phyloP scores from a whole-genome alignment of 2,797 vertebrate species.

The Morelia viridis region DNA sequence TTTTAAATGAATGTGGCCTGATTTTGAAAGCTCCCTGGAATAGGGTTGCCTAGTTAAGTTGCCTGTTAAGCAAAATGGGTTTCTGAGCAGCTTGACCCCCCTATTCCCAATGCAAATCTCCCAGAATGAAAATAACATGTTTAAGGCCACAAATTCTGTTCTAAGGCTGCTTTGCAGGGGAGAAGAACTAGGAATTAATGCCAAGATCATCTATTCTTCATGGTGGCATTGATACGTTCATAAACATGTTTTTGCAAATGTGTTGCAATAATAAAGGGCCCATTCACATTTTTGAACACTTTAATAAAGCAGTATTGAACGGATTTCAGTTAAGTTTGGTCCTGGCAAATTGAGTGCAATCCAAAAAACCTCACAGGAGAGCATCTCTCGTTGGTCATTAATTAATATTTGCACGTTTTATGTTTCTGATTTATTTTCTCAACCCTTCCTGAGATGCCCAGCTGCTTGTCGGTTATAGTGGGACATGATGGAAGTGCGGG shows the following conservation, averaged over 20 bases:
- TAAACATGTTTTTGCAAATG: neutral
- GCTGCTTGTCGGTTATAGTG: neutral
- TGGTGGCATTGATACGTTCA: neutral
- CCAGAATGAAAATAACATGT: neutral
- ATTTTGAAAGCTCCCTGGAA: neutral
- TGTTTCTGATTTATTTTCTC: neutral
- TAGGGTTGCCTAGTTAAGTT: neutral
- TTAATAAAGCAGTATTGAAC: neutral
- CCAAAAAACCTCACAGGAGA: neutral
- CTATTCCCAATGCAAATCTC: neutral
- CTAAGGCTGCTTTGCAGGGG: neutral
- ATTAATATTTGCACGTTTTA: neutral
- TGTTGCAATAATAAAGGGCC: neutral
- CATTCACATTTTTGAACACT: neutral
- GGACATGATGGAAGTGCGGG: neutral
- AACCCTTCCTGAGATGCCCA: conserved; percentile 2
- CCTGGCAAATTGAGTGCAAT: neutral
- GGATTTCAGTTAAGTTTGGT: neutral
- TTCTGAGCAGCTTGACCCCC: neutral
- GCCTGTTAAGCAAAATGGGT: neutral
- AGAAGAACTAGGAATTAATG: neutral
- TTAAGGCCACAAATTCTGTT: neutral
- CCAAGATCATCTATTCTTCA: neutral
- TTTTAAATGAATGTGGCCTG: neutral
- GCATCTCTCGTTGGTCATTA: neutral